Percentiles rank a stretch among this genome's conserved stretches.
These are phyloP conservation scores for Ferdinandea cuprea DNA, from an alignment of 2,888 invertebrate species.

Conservation along the genomic window DNA sequence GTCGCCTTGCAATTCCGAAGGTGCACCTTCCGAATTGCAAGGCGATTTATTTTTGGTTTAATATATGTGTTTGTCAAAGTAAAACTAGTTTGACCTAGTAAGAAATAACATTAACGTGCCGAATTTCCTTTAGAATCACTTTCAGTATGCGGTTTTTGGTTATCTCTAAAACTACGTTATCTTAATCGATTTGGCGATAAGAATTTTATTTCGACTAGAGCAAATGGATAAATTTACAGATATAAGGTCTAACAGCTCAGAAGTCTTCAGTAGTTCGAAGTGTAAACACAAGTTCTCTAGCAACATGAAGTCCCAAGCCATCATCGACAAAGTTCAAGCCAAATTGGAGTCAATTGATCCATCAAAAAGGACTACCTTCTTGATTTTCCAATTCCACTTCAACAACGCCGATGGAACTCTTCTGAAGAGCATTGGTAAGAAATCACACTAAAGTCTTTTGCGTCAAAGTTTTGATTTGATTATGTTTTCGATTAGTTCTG, in stretches of 20 bases:
- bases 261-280: background rate
- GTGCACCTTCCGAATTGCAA: too few species aligned
- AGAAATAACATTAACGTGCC: background rate
- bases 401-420: conserved; percentile 80
- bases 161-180: background rate
- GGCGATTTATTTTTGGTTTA: too few species aligned
- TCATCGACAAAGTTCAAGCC: conserved; percentile 81
- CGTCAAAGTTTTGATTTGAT: background rate
- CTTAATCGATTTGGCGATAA: background rate
- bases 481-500: conserved; percentile 78
- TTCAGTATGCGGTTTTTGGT: background rate
- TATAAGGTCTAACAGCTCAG: background rate
- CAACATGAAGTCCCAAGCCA: conserved; percentile 81
- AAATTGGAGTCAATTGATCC: conserved; percentile 81
- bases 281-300: background rate
- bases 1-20: too few species aligned
- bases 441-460: background rate
- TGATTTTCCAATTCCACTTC: conserved; percentile 81
- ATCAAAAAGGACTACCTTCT: conserved; percentile 79
- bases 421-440: conserved; percentile 81
- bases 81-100: too few species aligned
- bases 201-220: background rate
- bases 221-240: background rate
- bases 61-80: too few species aligned
- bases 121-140: background rate